phyloP scores from a whole-genome alignment of 1,140 invertebrate genomes.

The Bombus superbus region DNA sequence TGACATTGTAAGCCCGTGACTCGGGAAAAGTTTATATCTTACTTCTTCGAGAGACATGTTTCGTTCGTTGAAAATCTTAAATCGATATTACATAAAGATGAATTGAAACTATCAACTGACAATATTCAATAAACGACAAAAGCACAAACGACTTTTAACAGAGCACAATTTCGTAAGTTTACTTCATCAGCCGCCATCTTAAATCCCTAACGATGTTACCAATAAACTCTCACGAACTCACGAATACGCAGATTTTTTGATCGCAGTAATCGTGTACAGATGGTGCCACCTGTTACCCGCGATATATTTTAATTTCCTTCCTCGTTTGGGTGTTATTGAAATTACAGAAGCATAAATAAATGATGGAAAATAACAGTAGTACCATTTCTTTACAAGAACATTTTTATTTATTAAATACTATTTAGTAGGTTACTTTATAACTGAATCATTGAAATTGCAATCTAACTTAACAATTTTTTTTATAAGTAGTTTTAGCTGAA shows the following conservation, averaged over 20 bases:
- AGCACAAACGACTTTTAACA: constrained; percentile 23
- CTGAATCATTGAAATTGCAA: constrained; percentile 9
- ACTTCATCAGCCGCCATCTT: constrained; percentile 61
- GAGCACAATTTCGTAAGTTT: constrained; percentile 57
- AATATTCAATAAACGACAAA: constrained; percentile 34
- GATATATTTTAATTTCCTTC: background rate
- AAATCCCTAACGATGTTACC: constrained; percentile 33
- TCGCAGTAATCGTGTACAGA: background rate
- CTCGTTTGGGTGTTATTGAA: background rate
- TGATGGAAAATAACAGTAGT: background rate
- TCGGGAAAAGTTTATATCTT: background rate
- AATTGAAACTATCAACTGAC: background rate
- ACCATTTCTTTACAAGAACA: constrained; percentile 10
- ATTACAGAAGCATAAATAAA: background rate
- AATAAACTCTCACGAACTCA: constrained; percentile 19
- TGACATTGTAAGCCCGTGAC: constrained; percentile 63
- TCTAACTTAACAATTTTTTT: background rate
- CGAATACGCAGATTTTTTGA: constrained; percentile 2
- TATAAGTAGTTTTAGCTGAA: background rate
- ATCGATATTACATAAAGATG: background rate
- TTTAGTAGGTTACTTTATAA: background rate
- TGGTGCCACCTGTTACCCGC: background rate
- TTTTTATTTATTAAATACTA: constrained; percentile 21
- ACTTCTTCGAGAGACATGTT: constrained; percentile 16
- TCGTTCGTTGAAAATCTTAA: background rate